Base-by-base conservation (phyloP, 2,113 vertebrate genomes). In the Morphnarchus princeps region DNA sequence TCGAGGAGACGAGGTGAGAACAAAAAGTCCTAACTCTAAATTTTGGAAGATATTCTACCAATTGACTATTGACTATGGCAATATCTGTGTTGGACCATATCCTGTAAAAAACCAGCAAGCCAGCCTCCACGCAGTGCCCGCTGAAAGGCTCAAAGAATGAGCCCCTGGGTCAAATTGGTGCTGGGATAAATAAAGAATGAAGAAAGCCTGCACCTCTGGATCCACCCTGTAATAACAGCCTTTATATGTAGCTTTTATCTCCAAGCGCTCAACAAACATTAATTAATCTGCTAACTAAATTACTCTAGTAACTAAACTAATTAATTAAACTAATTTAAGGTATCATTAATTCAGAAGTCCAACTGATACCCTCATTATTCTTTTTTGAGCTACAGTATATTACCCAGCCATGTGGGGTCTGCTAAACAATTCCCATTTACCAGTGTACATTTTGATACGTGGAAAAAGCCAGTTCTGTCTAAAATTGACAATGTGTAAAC, bases 301-400 rank as follows among this genome's bases (percentile, higher is more conserved):
- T 95, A 95, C 88, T 96, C 81, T 50, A 62, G 94, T 97, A 97
- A 96, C 97, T 95, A 97, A 97, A 93, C 96, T 97, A 98, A 98
- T 98, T 98, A 98, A 98, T 98, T 98, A 97, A 97, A 88, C 95
- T 97, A 97, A 98, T 98, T 98, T 98, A 96, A 97, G 90, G 95
- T 98, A 95, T 97, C 97, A 97, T 98, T 98, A 97, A 98, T 97
- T 97, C 97, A 97, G 89, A 94, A 97, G 96, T 95, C 95, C 95
- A 91, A 87, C 82, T 91, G 96, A 95, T 96, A 91, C 65, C 47
- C 85, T 95, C 97, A 97, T 98, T 97, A 96, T 91, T 97, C 95
- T 93, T 96, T 93, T 87, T 32, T 72, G 80, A 95, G 86, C 77
- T 92, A 28, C 49, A 90, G 40, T 84, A 45, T 95, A 95, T 96